A percentile compares a stretch with the other conserved stretches of the same genome.
Conservation (phyloP, 1,140 invertebrate species). For the Drosophila littoralis region DNA sequence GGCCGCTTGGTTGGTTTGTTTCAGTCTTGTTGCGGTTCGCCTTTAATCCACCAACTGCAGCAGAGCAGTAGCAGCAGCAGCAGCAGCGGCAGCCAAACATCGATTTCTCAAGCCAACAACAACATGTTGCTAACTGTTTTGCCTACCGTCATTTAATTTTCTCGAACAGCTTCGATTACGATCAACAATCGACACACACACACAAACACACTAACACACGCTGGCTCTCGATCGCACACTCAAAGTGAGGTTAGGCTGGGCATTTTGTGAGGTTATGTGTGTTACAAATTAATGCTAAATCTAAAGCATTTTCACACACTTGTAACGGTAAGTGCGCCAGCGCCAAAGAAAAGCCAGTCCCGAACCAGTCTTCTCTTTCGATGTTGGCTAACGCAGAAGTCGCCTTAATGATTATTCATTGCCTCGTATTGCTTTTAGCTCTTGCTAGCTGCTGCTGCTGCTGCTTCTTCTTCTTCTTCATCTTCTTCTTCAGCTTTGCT, state of each 20-base stretch:
- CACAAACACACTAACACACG: neutral
- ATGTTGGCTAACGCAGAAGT: conserved; percentile 43
- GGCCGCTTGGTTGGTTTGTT: neutral
- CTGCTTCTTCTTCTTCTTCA: conserved; percentile 24
- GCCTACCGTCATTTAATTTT: conserved; percentile 64
- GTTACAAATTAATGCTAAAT: conserved; percentile 80
- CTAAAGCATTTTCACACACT: conserved; percentile 82
- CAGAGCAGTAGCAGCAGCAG: neutral
- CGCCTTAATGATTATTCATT: conserved; percentile 82
- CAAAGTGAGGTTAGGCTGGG: conserved; percentile 57
- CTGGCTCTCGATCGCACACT: neutral
- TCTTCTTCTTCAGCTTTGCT: neutral
- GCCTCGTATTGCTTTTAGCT: conserved; percentile 30
- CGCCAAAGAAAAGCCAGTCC: conserved; percentile 54
- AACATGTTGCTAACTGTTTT: conserved; percentile 55
- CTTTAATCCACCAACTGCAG: neutral
- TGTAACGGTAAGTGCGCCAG: conserved; percentile 61
- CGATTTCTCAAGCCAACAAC: conserved; percentile 39
- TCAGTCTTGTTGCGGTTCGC: conserved; percentile 15
- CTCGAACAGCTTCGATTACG: conserved; percentile 67
- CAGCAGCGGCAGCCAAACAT: conserved; percentile 37
- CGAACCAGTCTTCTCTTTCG: conserved; percentile 19
- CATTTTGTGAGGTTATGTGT: conserved; percentile 37
- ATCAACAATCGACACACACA: conserved; percentile 60
- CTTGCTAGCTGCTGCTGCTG: conserved; percentile 35